A percentile compares a stretch with the other conserved stretches of the same genome.
These are phyloP conservation scores for Montipora sp. DNA, from an alignment of 64 coral and sea anemone genomes.

Conservation along the genomic window DNA sequence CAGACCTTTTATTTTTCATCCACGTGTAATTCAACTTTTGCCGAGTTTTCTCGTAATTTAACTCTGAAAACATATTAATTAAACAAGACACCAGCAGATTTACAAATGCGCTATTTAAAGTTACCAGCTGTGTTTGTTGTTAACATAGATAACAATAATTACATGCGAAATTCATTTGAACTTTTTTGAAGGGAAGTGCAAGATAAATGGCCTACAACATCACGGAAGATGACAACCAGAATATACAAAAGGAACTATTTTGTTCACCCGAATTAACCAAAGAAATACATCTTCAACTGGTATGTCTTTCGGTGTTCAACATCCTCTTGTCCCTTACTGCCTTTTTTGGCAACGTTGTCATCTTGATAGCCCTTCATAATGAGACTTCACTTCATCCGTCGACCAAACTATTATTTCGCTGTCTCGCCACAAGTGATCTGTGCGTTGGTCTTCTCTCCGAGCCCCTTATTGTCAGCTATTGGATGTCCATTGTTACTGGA, in stretches of 20 bases:
- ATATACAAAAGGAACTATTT: not conserved
- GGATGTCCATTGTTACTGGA: not conserved
- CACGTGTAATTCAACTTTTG: not conserved
- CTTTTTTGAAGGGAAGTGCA: not conserved
- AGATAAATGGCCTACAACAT: not conserved
- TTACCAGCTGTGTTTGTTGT: not conserved
- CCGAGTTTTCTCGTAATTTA: not conserved
- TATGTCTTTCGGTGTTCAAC: not conserved
- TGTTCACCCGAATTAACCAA: not conserved
- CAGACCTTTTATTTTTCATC: too few relatives aligned
- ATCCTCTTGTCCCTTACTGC: constrained; percentile 1
- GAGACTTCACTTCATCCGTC: constrained; percentile 1
- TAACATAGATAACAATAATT: not conserved
- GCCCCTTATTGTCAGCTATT: not conserved
- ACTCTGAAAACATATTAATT: too few relatives aligned
- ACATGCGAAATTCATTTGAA: not conserved
- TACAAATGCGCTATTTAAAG: not conserved
- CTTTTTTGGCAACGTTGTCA: constrained; percentile 9
- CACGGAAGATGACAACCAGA: not conserved
- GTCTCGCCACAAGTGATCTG: not conserved
- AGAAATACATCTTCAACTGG: not conserved
- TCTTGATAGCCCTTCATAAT: not conserved
- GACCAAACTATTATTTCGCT: constrained; percentile 11
- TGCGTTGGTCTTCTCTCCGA: not conserved
- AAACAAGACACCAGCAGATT: too few relatives aligned